Conservation (phyloP, 2,888 invertebrate genomes). For the Taenaris catops region DNA sequence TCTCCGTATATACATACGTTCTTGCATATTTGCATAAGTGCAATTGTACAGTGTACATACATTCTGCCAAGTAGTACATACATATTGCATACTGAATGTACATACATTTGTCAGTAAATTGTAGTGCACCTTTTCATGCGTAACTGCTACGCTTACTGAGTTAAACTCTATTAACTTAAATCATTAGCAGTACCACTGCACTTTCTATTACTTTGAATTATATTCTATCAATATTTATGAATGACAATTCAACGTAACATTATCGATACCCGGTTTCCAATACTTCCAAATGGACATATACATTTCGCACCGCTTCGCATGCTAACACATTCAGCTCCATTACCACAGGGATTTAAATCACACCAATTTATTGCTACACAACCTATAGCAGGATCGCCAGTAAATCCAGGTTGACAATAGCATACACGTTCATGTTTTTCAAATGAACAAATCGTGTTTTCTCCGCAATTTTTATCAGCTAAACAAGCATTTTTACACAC, state of each 20-base stretch:
- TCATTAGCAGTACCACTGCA: slow-evolving; percentile 91
- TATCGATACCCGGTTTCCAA: slow-evolving; percentile 95
- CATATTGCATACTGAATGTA: no score
- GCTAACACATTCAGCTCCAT: slow-evolving; percentile 89
- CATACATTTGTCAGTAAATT: no score
- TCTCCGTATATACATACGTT: slow-evolving; percentile 88
- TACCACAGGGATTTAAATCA: slow-evolving; percentile 87
- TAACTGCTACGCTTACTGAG: no score
- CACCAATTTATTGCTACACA: slow-evolving; percentile 91
- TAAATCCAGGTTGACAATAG: slow-evolving; percentile 93
- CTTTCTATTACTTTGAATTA: slow-evolving; percentile 87
- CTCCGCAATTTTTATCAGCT: slow-evolving; percentile 90
- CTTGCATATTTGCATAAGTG: no score
- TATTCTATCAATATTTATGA: no score
- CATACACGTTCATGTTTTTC: slow-evolving; percentile 87
- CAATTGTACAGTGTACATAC: no score
- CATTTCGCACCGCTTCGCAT: slow-evolving; percentile 90
- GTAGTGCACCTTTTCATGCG: no score
- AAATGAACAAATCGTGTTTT: slow-evolving; percentile 91
- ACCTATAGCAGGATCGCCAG: slow-evolving; percentile 86
- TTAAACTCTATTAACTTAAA: slow-evolving; percentile 89
- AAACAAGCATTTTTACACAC: slow-evolving; percentile 94
- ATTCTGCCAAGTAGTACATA: no score
- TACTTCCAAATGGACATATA: slow-evolving; percentile 86
- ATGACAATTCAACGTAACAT: no score